Evolutionary conservation across 2,113 vertebrate species (phyloP).

Genomic region (Sceloporus tristichus): DNA sequence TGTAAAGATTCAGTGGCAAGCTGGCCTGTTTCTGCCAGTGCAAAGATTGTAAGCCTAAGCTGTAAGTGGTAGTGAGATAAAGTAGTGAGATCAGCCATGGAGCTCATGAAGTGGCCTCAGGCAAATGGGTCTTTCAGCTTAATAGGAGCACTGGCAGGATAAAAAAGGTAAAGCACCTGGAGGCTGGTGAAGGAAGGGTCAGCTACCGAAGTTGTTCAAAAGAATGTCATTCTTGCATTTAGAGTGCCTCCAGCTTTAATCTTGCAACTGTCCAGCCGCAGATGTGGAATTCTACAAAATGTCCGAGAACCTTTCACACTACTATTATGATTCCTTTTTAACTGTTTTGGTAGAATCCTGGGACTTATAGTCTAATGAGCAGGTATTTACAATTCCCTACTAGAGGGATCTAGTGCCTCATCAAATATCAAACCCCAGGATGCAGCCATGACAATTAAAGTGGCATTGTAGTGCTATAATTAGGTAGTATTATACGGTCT

Average conservation of each 20-base stretch:
- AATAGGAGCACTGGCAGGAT: background rate
- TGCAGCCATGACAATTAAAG: too few species aligned
- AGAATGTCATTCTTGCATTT: background rate
- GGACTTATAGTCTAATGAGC: too few species aligned
- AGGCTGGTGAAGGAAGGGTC: background rate
- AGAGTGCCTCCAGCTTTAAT: background rate
- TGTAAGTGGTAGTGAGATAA: background rate
- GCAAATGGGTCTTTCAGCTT: background rate
- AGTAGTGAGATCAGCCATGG: background rate
- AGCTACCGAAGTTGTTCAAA: background rate
- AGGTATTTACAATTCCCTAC: too few species aligned
- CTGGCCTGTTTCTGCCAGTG: background rate
- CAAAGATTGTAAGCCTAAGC: background rate
- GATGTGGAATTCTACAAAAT: too few species aligned
- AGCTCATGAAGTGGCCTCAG: background rate
- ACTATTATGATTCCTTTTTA: too few species aligned
- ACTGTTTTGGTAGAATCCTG: too few species aligned
- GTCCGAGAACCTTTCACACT: too few species aligned
- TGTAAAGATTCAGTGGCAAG: background rate
- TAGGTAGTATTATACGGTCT: too few species aligned
- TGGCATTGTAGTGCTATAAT: too few species aligned
- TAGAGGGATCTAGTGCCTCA: too few species aligned
- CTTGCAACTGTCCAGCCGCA: background rate
- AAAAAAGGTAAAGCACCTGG: background rate
- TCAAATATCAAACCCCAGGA: too few species aligned